Conservation (phyloP, 2,113 vertebrate genomes). For the Halcyon senegalensis region DNA sequence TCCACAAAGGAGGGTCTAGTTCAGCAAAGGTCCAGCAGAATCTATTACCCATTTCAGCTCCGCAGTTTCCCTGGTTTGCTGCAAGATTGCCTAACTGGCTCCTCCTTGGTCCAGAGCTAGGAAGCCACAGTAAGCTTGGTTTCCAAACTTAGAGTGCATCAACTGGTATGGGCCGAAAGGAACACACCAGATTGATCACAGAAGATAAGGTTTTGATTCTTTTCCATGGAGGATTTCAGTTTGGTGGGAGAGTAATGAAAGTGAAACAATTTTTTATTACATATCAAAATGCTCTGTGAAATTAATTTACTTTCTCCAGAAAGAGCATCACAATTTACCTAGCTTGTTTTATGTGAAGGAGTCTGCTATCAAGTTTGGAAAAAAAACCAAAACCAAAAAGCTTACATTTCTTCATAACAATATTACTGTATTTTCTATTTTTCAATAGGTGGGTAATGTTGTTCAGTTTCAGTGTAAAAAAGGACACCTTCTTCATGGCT, state of each 20-base stretch:
- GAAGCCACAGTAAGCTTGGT: background rate
- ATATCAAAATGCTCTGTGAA: background rate
- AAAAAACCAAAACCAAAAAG: background rate
- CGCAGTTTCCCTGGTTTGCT: background rate
- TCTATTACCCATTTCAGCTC: background rate
- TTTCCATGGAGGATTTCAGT: background rate
- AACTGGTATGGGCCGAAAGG: background rate
- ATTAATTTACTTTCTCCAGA: background rate
- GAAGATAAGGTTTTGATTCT: background rate
- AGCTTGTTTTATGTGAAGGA: background rate
- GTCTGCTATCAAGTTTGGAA: background rate
- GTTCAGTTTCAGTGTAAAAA: slow-evolving; percentile 95
- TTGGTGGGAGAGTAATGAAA: background rate
- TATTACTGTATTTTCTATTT: background rate
- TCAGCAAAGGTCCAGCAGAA: background rate
- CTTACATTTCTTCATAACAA: background rate
- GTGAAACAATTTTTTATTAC: background rate
- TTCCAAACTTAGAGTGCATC: background rate
- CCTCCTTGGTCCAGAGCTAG: background rate
- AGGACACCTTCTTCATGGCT: slow-evolving; percentile 94
- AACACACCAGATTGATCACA: background rate
- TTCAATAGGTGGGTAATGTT: slow-evolving; percentile 87
- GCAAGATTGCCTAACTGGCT: background rate
- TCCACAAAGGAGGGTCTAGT: background rate
- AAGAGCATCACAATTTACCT: background rate